phyloP scores from a whole-genome alignment of 2,113 vertebrate species.

The Antechinus flavipes region DNA sequence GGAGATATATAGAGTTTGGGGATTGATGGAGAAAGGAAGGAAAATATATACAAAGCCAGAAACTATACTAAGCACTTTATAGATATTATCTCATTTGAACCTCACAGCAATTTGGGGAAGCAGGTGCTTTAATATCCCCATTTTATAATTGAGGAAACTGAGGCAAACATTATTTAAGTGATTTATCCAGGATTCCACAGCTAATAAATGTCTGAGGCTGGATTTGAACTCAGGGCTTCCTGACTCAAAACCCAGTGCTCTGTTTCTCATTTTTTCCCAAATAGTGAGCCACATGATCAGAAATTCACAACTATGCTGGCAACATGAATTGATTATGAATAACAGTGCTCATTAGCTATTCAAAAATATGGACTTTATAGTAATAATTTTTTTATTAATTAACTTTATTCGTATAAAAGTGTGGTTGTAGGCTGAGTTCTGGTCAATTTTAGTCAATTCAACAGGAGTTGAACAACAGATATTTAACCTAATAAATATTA shows the following conservation, averaged over 20 bases:
- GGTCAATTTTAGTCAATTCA: too few relatives aligned
- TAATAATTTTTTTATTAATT: background rate
- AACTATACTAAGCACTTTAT: background rate
- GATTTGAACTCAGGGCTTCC: background rate
- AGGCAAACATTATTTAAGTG: background rate
- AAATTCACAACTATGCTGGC: background rate
- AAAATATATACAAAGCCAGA: background rate
- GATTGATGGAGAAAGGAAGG: background rate
- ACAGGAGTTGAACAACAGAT: too few relatives aligned
- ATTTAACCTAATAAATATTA: too few relatives aligned
- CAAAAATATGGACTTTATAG: background rate
- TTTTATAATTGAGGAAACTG: background rate
- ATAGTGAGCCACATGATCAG: background rate
- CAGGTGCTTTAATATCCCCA: background rate
- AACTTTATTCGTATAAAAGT: background rate
- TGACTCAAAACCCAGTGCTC: background rate
- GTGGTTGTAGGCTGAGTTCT: too few relatives aligned
- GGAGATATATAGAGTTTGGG: background rate
- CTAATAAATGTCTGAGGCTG: background rate
- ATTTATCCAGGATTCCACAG: background rate
- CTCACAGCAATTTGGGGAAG: background rate
- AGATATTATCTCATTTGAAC: background rate
- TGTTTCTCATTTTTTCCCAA: background rate
- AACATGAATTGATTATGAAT: background rate
- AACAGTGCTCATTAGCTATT: background rate